Evolutionary conservation across 2,797 vertebrate genomes (phyloP), one percentile per base, ranked within the genome.

Genomic region (Geotrypetes seraphini): DNA sequence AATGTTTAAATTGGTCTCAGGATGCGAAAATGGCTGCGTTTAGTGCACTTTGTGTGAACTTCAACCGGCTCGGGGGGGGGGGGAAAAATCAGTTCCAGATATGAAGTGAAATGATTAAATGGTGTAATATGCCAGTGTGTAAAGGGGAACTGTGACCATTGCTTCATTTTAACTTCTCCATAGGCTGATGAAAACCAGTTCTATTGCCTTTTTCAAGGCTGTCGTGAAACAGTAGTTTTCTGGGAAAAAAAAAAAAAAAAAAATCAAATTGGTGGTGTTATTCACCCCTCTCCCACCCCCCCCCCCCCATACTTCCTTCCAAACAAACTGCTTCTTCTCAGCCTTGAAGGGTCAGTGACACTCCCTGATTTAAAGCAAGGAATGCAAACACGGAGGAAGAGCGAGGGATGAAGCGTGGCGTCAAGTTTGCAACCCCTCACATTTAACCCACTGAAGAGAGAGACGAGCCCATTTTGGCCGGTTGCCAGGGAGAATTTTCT

Each of bases 281-380:
- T n/a, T n/a, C n/a, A 59, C 14, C 60, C 8, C 65, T 50, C 47
- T 66, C 50, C 18, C 1, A 47, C 30, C 57, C 57, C 50, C 49
- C 21, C 16, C 46, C 44, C 40, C 43, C 18, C 48, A 7, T 22
- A 16, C 21, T 43, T 25, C 20, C 37, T 58, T 30, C 43, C 48
- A 47, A 50, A 41, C 43, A 65, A 69, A 16, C 42, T 43, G 33
- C 24, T 57, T 61, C 49, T 59, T 60, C 43, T 52, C 38, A 43
- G 47, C 21, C 27, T 46, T 26, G 33, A 58, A 43, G 1, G 23
- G 47, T 51, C 44, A 55, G 36, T 58, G 53, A 60, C 44, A 66
- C 60, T 66, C 63, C 60, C 52, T 68, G 63, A 65, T 68, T 77
- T 74, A 68, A 57, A 45, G 53, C 58, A 37, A 53, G 58, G 62